These are phyloP conservation scores for Dryadula phaetusa DNA, from an alignment of 2,888 invertebrate genomes.

Conservation along the genomic window DNA sequence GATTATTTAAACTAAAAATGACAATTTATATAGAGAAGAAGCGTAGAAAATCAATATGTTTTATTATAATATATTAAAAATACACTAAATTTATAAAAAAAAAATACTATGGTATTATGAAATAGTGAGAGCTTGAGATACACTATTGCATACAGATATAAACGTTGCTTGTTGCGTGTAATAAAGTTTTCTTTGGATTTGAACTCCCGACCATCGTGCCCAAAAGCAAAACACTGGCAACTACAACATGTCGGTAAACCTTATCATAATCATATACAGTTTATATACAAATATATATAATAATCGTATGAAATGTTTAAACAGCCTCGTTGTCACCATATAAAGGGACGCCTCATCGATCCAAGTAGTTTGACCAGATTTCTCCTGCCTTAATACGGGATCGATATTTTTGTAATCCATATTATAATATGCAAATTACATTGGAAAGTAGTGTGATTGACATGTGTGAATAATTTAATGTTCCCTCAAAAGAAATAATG, in stretches of 20 bases:
- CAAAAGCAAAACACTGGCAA: too few relatives aligned
- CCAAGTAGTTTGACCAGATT: slow-evolving; percentile 17
- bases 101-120: too few relatives aligned
- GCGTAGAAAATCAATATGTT: too few relatives aligned
- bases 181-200: too few relatives aligned
- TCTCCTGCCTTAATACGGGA: slow-evolving; percentile 4
- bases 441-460: not conserved
- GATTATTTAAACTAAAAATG: too few relatives aligned
- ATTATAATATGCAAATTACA: not conserved
- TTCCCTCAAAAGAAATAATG: not conserved
- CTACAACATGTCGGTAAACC: too few relatives aligned
- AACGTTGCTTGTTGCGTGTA: too few relatives aligned
- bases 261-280: not conserved
- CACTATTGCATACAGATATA: too few relatives aligned
- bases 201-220: not conserved
- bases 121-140: too few relatives aligned
- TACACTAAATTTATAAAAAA: too few relatives aligned
- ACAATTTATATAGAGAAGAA: too few relatives aligned
- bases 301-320: not conserved
- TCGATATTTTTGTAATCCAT: slow-evolving; percentile 6
- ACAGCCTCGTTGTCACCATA: not conserved
- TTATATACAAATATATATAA: not conserved
- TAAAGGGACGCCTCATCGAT: slow-evolving; percentile 7
- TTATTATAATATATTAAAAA: too few relatives aligned
- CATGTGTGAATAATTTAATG: not conserved